Evolutionary conservation across 2,888 invertebrate genomes (phyloP).

Genomic region (Drosophila birchii): DNA sequence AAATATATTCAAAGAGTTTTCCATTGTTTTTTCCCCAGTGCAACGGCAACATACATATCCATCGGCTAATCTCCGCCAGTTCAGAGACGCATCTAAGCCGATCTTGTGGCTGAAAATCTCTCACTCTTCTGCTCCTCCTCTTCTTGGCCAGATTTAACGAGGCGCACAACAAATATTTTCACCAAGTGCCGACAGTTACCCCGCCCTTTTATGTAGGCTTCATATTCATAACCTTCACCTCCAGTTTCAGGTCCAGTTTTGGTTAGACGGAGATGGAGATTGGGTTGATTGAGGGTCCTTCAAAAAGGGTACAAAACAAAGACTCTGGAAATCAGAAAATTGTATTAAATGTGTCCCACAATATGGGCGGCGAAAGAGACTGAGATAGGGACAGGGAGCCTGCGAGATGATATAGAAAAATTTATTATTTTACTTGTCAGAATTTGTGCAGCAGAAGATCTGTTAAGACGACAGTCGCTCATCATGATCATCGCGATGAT

Average conservation of each 20-base stretch:
- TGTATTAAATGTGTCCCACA: conserved; percentile 78
- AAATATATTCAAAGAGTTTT: no score
- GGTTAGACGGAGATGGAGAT: conserved; percentile 38
- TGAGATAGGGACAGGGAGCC: neutral
- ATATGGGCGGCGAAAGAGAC: conserved; percentile 48
- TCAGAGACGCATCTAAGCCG: conserved; percentile 10
- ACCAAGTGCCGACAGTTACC: conserved; percentile 67
- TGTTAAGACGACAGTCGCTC: conserved; percentile 59
- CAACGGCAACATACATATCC: neutral
- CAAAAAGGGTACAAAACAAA: conserved; percentile 79
- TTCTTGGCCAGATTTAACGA: conserved; percentile 55
- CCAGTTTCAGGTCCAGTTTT: conserved; percentile 5
- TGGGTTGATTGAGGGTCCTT: conserved; percentile 82
- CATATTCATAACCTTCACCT: conserved; percentile 11
- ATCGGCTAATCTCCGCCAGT: conserved; percentile 29
- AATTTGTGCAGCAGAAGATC: conserved; percentile 50
- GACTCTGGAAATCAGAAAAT: conserved; percentile 61
- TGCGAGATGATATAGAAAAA: conserved; percentile 45
- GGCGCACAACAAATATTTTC: conserved; percentile 64
- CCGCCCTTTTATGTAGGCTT: conserved; percentile 20
- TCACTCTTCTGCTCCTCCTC: conserved; percentile 1
- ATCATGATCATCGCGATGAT: conserved; percentile 61
- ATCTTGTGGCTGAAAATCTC: conserved; percentile 13
- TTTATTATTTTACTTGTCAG: conserved; percentile 49
- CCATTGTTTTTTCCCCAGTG: neutral